Evolutionary conservation across 2,797 vertebrate genomes (phyloP).

Genomic region (Catharus ustulatus): DNA sequence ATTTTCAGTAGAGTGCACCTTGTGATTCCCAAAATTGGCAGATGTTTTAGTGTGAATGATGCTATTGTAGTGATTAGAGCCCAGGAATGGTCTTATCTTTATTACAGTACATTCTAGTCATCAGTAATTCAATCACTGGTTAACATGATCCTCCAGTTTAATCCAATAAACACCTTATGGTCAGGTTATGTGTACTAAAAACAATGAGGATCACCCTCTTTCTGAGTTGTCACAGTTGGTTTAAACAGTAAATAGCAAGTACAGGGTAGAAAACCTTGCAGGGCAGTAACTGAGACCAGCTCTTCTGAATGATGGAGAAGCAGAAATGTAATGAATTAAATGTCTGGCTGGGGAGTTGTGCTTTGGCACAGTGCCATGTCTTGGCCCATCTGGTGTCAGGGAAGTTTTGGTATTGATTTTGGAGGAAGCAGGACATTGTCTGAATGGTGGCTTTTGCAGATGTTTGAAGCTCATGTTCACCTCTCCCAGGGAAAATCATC

Average conservation of each 20-base stretch:
- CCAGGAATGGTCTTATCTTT: not conserved
- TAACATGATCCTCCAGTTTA: conserved; percentile 61
- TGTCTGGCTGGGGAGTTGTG: not conserved
- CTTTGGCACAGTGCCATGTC: not conserved
- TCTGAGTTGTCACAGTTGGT: not conserved
- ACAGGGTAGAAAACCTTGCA: not conserved
- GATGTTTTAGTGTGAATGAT: not conserved
- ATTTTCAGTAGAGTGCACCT: not conserved
- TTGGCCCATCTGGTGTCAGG: not conserved
- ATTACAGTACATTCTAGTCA: conserved; percentile 39
- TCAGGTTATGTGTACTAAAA: conserved; percentile 34
- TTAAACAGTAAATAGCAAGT: not conserved
- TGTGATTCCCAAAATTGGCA: not conserved
- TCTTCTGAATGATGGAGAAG: not conserved
- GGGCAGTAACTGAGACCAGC: not conserved
- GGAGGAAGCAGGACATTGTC: not conserved
- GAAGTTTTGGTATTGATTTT: not conserved
- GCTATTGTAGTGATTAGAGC: not conserved
- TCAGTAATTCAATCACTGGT: conserved; percentile 59
- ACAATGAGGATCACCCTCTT: not conserved
- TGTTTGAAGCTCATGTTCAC: not conserved
- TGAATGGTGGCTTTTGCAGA: not conserved
- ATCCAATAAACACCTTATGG: conserved; percentile 68
- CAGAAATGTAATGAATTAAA: conserved; percentile 27
- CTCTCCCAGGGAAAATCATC: not conserved